Base-by-base conservation (phyloP, 2,113 vertebrate species). In the Malurus alboscapulatus region DNA sequence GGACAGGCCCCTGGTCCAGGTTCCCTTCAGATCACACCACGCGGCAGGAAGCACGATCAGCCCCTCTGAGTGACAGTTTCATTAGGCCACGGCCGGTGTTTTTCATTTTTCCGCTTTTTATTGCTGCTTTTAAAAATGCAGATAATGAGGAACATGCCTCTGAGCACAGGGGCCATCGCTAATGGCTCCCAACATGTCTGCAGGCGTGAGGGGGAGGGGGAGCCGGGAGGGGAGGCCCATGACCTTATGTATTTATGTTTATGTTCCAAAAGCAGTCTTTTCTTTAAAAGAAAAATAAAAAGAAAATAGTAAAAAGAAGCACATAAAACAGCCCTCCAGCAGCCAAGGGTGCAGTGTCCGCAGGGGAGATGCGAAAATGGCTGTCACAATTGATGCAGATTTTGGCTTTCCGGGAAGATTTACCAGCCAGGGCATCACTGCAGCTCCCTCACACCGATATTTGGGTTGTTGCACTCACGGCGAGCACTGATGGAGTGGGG, bases 91-190 rank as follows among this genome's bases (percentile, higher is more conserved):
- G 86, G 95, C 89, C 81, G 21, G 95, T 95, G 91, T 94, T 94
- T 97, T 96, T 97, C 96, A 96, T 97, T 96, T 96, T 96, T 94
- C 96, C 50, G 57, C 95, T 95, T 93, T 97, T 97, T 96, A 97
- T 96, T 96, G 96, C 94, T 73, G 85, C 95, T 95, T 97, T 96
- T 97, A 94, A 97, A 96, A 95, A 94, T 36, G 96, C 75, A 80
- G 96, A 89, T 97, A 97, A 97, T 96, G 95, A 96, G 92, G 30
- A 96, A 93, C 96, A 95, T 96, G 88, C 95, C 90, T 96, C 42
- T 42, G 89, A 95, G 93, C 92, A 4, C 55, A 86, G 24, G 85
- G 95, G 90, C 96, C 96, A 93, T 93, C 90, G 79, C 93, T 92
- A 88, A 96, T 95, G 96, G 93, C 96, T 96, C 95, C 96, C 94